Evolutionary conservation across 2,888 invertebrate genomes (phyloP), one percentile per base, ranked within the genome.

Genomic region (Leptarthrus brevirostris): DNA sequence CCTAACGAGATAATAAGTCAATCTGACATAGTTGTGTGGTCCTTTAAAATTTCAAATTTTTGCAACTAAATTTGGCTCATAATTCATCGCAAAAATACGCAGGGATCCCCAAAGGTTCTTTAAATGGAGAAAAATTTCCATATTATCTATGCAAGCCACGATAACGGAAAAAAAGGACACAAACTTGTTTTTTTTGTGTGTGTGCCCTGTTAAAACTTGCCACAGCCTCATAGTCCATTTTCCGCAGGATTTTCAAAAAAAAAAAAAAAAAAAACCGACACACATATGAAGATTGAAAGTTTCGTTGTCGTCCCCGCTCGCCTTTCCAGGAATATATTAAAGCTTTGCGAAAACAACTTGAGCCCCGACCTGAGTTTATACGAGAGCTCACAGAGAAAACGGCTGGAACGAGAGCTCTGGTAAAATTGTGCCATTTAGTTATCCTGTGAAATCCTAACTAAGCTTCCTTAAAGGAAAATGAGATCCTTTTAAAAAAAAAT

Each of bases 391-490:
- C n/a, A 24, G 26, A 14, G 8, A 24, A 10, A 18, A 56, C 30
- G 18, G 14, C 56, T 10, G 56, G 36, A 36, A 58, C 34, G 34
- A 20, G 16, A 16, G 14, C 36, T 34, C 58, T 36, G 16, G 16
- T 36, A 36, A 58, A 58, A 58, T 58, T 30, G 36, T 58, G 58
- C 58, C 58, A 58, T 58, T 36, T 58, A 58, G 58, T 58, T 58
- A 58, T 58, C 58, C 58, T 20, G 58, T 58, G 58, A 58, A 58
- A 58, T 58, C 58, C 58, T 58, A 40, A 58, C 40, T 58, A 58
- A 58, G 58, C 58, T 58, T 58, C 58, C 58, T 58, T 58, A 36
- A 58, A 58, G 58, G 58, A 58, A 58, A 58, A 58, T 58, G 58
- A 58, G 36, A 58, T 58, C 58, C 58, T 58, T 36, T 58, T 58